Conservation (phyloP, 2,888 invertebrate genomes). For the Tipula unca region DNA sequence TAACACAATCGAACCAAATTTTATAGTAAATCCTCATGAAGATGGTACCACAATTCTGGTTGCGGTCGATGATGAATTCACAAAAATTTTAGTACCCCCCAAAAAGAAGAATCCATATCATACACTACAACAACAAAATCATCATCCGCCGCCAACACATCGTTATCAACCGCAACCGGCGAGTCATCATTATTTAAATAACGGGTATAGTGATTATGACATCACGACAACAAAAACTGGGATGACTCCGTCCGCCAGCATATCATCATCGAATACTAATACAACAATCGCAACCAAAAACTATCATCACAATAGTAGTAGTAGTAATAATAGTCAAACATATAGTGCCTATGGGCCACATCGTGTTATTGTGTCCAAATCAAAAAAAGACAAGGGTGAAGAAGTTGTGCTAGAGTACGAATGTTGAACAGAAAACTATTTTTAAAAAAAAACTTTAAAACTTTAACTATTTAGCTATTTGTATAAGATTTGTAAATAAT, state of each 20-base stretch:
- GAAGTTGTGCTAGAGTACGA: slow-evolving; percentile 24
- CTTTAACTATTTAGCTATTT: background rate
- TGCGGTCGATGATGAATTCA: background rate
- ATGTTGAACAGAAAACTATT: slow-evolving; percentile 21
- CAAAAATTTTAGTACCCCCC: background rate
- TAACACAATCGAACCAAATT: background rate
- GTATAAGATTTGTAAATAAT: background rate
- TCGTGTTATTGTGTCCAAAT: slow-evolving; percentile 25
- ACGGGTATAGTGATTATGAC: background rate
- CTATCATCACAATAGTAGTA: background rate
- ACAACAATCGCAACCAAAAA: background rate
- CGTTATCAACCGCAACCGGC: background rate
- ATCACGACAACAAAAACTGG: background rate
- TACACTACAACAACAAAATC: background rate
- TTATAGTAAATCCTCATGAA: background rate
- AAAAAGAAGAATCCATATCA: background rate
- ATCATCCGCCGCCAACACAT: too few species aligned
- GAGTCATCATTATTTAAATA: background rate
- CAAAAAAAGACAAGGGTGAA: slow-evolving; percentile 23
- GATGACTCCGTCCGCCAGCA: background rate
- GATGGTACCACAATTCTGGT: background rate
- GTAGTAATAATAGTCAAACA: background rate
- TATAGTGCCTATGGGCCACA: slow-evolving; percentile 22
- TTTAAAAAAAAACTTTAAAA: background rate
- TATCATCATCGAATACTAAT: background rate